Conservation (phyloP, 2,113 vertebrate species). For the Anguilla japonica region DNA sequence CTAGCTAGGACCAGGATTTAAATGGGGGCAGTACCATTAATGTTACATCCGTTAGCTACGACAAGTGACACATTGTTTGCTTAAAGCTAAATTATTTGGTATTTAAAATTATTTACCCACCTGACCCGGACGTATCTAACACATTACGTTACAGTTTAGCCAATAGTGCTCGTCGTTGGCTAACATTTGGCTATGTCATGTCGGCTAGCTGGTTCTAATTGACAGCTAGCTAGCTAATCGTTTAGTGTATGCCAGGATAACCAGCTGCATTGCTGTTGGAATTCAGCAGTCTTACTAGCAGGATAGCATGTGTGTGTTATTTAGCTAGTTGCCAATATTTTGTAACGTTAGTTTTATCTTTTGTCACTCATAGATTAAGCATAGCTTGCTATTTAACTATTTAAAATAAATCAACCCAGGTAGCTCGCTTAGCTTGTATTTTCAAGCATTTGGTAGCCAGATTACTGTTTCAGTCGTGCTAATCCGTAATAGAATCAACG, state of each 20-base stretch:
- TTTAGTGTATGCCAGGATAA: not conserved
- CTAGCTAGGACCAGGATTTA: slow-evolving; percentile 30
- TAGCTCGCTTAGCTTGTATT: too few relatives aligned
- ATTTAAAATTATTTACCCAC: not conserved
- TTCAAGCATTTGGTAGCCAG: too few relatives aligned
- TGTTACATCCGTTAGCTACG: not conserved
- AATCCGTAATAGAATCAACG: too few relatives aligned
- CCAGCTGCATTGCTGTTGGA: not conserved
- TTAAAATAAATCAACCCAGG: too few relatives aligned
- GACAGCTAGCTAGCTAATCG: not conserved
- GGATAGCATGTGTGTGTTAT: not conserved
- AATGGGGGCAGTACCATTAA: not conserved
- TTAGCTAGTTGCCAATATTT: not conserved
- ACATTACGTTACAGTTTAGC: not conserved
- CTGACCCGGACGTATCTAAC: too few relatives aligned
- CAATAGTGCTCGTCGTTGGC: not conserved
- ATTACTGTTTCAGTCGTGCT: too few relatives aligned
- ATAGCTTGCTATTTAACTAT: too few relatives aligned
- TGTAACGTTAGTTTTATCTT: too few relatives aligned
- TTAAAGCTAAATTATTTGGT: not conserved
- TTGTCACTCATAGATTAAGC: too few relatives aligned
- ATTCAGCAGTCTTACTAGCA: not conserved
- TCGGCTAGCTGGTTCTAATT: slow-evolving; percentile 6
- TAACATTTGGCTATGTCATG: not conserved
- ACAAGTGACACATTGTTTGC: not conserved